Conservation (phyloP, 2,797 vertebrate genomes). For the Scleropages formosus region DNA sequence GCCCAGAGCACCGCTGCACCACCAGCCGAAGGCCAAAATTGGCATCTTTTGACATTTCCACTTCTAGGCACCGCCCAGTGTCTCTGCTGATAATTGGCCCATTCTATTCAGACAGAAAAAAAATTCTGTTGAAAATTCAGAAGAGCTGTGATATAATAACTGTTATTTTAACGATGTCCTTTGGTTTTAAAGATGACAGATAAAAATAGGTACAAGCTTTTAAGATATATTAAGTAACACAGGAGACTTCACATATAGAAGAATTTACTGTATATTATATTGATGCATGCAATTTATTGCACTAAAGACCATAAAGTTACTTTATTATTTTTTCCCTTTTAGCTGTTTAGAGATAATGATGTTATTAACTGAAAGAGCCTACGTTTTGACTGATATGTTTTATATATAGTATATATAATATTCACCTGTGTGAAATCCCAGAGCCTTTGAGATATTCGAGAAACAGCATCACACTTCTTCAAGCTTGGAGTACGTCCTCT, state of each 20-base stretch:
- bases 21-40: conserved; percentile 93
- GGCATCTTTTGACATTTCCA: conserved; percentile 95
- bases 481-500: conserved; percentile 80
- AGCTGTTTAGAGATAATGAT: no score
- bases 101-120: conserved; percentile 65
- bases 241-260: background rate
- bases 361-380: no score
- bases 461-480: conserved; percentile 84
- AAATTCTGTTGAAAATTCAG: background rate
- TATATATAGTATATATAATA: background rate
- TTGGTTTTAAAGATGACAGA: background rate
- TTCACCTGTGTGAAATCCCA: conserved; percentile 97
- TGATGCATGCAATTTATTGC: no score
- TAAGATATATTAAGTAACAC: background rate
- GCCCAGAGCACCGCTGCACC: conserved; percentile 92
- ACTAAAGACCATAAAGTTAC: no score
- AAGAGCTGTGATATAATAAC: background rate
- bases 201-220: background rate
- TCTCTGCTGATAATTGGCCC: conserved; percentile 94
- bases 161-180: background rate
- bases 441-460: conserved; percentile 81
- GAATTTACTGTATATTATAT: background rate
- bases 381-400: no score
- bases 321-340: no score
- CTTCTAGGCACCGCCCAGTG: conserved; percentile 91